phyloP scores from a whole-genome alignment of 2,113 vertebrate genomes.

The Nycticorax nycticorax region DNA sequence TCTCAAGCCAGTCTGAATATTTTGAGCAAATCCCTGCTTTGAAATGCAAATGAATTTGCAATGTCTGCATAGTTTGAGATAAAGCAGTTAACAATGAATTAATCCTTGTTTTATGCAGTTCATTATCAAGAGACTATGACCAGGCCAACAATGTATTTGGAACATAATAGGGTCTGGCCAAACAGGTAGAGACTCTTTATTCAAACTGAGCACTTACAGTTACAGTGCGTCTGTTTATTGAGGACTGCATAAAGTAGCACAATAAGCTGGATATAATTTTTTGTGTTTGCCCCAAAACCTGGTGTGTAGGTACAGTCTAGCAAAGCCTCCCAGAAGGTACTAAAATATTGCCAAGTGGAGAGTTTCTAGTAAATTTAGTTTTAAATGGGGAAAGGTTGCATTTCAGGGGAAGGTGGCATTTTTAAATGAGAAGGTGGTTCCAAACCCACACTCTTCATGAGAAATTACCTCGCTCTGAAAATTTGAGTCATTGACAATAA shows the following conservation, averaged over 20 bases:
- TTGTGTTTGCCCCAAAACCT: neutral
- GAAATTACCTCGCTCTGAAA: neutral
- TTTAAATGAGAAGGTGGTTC: neutral
- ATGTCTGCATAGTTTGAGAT: slow-evolving; percentile 75
- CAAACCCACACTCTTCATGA: neutral
- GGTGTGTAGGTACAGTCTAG: neutral
- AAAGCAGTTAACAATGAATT: slow-evolving; percentile 79
- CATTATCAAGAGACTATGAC: slow-evolving; percentile 67
- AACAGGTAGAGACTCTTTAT: slow-evolving; percentile 64
- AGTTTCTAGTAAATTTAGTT: neutral
- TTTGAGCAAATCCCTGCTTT: slow-evolving; percentile 79
- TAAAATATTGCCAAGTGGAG: neutral
- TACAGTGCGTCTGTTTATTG: neutral
- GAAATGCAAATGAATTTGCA: slow-evolving; percentile 78
- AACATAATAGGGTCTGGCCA: slow-evolving; percentile 55
- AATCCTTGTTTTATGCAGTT: slow-evolving; percentile 77
- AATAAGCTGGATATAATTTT: neutral
- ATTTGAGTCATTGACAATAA: neutral
- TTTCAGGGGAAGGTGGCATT: neutral
- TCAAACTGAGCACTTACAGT: neutral
- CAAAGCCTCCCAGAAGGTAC: neutral
- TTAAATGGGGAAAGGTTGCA: neutral
- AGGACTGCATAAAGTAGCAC: neutral
- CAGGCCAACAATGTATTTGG: slow-evolving; percentile 55
- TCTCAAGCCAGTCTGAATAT: slow-evolving; percentile 72